Percentiles rank a stretch among this genome's conserved stretches.
Evolutionary conservation across 2,888 invertebrate species (phyloP).

Genomic region (Tenthredo distinguenda): DNA sequence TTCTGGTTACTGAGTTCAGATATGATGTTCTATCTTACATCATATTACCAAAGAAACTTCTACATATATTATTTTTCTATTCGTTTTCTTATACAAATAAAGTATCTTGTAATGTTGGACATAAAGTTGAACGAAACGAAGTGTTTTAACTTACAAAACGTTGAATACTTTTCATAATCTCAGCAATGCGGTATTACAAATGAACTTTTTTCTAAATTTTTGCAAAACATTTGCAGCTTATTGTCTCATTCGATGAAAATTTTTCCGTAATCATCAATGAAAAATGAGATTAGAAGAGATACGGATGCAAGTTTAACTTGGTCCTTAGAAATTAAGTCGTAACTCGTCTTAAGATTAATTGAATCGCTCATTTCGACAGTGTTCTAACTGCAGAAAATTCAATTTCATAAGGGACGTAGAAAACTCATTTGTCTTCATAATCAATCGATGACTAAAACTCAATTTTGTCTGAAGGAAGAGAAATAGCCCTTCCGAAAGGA

Average conservation of each 20-base stretch:
- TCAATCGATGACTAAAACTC: not conserved
- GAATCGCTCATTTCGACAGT: conserved; percentile 9
- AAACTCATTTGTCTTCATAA: conserved; percentile 3
- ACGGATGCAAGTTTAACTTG: conserved; percentile 16
- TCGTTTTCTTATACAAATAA: conserved; percentile 22
- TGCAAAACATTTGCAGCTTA: conserved; percentile 14
- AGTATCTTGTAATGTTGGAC: not conserved
- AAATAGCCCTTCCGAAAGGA: not conserved
- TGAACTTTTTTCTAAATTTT: conserved; percentile 36
- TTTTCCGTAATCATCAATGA: conserved; percentile 8
- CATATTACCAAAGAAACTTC: conserved; percentile 51
- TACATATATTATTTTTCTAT: conserved; percentile 41
- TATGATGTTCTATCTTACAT: conserved; percentile 39
- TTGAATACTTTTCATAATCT: conserved; percentile 16
- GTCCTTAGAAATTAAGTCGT: conserved; percentile 22
- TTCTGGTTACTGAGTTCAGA: conserved; percentile 43
- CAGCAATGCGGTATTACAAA: not conserved
- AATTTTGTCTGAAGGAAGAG: not conserved
- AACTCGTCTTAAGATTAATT: not conserved
- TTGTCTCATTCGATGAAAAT: not conserved
- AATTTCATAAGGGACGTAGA: not conserved
- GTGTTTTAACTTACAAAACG: conserved; percentile 23
- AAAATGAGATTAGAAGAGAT: conserved; percentile 27
- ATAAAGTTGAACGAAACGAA: conserved; percentile 29
- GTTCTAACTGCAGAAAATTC: not conserved